Percentiles rank a stretch among this genome's conserved stretches.
Conservation (phyloP, 2,888 invertebrate genomes). For the Synanthedon formicaeformis region DNA sequence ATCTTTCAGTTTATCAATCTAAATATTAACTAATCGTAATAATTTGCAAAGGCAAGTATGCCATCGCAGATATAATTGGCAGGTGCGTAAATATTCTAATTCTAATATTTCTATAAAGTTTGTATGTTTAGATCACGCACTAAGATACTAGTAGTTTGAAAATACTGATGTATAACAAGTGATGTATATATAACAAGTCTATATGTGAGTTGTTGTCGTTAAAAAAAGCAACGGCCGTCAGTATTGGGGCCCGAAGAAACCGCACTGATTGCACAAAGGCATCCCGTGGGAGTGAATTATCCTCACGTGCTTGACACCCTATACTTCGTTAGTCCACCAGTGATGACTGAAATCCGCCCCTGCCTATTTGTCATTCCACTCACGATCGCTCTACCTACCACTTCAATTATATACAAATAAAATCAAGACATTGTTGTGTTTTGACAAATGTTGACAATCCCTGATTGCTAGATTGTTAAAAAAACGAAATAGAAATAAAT, state of each 20-base stretch:
- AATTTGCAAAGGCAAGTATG: too few species aligned
- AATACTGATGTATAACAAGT: background rate
- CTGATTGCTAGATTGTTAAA: too few species aligned
- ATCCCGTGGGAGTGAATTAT: constrained; percentile 57
- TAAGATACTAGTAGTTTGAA: too few species aligned
- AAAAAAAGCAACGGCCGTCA: background rate
- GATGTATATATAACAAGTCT: background rate
- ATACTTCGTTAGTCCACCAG: constrained; percentile 50
- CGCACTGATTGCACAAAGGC: constrained; percentile 67
- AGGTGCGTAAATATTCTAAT: too few species aligned
- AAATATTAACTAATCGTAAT: too few species aligned
- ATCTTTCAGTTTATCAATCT: too few species aligned
- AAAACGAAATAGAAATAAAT: too few species aligned
- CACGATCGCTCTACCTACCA: constrained; percentile 6
- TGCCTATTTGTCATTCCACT: constrained; percentile 16
- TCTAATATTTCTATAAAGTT: too few species aligned
- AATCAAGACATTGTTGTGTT: background rate
- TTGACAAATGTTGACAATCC: too few species aligned
- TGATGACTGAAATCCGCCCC: constrained; percentile 2
- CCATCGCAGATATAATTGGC: too few species aligned
- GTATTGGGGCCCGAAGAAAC: constrained; percentile 44
- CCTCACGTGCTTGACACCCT: constrained; percentile 44
- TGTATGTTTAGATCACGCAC: too few species aligned
- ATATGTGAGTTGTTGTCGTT: background rate
- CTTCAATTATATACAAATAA: background rate